Evolutionary conservation across 1,140 invertebrate species (phyloP), one percentile per base, ranked within the genome.

Genomic region (Cyclina sinensis): DNA sequence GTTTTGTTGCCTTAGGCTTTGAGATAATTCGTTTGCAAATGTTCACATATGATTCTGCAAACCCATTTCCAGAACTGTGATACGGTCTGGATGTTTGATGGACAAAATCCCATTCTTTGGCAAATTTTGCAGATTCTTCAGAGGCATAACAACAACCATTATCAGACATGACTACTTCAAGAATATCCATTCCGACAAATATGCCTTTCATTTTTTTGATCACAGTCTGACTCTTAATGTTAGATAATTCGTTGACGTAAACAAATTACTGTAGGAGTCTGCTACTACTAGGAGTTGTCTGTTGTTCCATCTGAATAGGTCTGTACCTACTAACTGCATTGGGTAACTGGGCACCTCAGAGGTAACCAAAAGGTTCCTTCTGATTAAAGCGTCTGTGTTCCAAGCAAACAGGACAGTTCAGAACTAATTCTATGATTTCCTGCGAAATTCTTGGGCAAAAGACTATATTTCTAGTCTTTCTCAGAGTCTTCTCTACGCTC

Each of bases 71-170:
- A 78, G 89, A 87, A 4, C 85, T 79, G 84, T 89, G 81, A 14
- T 73, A 54, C 32, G 90, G 92, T 32, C 59, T 78, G 16, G 59
- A 82, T 16, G 91, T 92, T 16, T 82, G 59, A 57, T 93, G 92
- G 32, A 76, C 78, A 54, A 93, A 89, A 12, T 78, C 59, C 70
- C 70, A 91, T 30, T 86, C 59, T 12, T 57, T 80, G 2, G 68
- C 51, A 57, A 92, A 91, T 46, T 48, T 78, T 65, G 57, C 37
- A 78, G 91, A 92, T 73, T 90, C 91, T 32, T 21, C 12, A 30
- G 81, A 80, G 32, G 65, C 51, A 65, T 88, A 94, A 27, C 85
- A 79, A 4, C 90, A 83, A 30, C 85, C 88, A 65, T 91, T 91
- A 51, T 92, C 92, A 51, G 54, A 32, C 2, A 48, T 46, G 7